These are phyloP conservation scores for Scopus umbretta DNA, from an alignment of 2,113 vertebrate species.

Conservation along the genomic window DNA sequence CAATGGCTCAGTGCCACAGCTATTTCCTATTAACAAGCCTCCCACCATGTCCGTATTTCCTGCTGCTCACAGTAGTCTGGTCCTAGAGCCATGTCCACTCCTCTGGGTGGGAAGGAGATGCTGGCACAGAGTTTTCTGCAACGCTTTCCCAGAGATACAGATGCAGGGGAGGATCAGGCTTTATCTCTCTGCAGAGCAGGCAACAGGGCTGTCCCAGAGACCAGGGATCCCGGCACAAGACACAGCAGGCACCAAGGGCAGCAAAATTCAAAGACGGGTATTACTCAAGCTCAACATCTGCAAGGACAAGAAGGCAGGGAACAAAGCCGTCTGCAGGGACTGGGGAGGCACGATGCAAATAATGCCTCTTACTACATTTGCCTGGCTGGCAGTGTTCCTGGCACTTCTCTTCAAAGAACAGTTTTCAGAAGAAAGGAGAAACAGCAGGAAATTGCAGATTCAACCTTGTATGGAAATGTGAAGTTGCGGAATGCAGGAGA, in stretches of 20 bases:
- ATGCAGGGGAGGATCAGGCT: not conserved
- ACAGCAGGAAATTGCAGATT: conserved; percentile 3
- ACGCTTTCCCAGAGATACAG: not conserved
- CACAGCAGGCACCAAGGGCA: not conserved
- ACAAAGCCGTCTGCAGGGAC: not conserved
- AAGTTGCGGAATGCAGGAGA: not conserved
- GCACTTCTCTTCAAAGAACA: not conserved
- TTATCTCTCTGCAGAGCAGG: not conserved
- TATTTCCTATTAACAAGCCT: not conserved
- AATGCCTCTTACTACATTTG: accelerated
- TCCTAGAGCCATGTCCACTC: accelerated
- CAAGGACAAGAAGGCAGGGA: not conserved
- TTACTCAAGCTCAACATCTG: not conserved
- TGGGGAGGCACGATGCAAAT: not conserved
- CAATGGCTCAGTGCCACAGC: not conserved
- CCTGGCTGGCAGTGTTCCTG: not conserved
- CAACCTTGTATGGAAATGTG: not conserved
- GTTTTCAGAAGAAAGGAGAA: conserved; percentile 18
- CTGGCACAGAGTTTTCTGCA: not conserved
- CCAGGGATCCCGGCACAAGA: not conserved
- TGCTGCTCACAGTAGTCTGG: not conserved
- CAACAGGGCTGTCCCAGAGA: not conserved
- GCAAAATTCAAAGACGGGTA: not conserved
- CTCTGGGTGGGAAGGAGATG: not conserved
- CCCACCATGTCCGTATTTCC: not conserved